These are phyloP conservation scores for Nymphalis urticae DNA, from an alignment of 2,888 invertebrate species.

Conservation along the genomic window DNA sequence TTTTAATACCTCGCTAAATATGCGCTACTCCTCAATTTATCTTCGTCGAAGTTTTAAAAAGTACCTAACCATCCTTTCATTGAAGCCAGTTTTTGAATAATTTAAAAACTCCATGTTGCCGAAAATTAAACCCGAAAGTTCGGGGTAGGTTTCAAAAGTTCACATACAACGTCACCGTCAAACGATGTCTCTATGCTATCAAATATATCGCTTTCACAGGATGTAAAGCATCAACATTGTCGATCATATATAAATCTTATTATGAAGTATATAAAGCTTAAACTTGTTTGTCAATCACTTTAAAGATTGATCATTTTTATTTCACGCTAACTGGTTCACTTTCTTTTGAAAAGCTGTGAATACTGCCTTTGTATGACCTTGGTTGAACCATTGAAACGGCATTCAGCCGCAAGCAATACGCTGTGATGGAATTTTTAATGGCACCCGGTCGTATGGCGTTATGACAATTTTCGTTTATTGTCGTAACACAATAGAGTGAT, in stretches of 20 bases:
- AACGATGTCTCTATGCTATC: not conserved
- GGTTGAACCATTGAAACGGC: conserved; percentile 43
- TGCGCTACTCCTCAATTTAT: not conserved
- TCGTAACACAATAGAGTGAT: conserved; percentile 46
- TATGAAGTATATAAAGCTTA: not conserved
- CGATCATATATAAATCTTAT: not conserved
- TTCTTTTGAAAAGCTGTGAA: conserved; percentile 54
- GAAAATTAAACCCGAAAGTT: conserved; percentile 12
- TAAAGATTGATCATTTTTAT: conserved; percentile 27
- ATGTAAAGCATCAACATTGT: not conserved
- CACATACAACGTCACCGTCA: conserved; percentile 2
- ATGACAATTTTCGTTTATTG: conserved; percentile 65
- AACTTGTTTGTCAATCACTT: not conserved
- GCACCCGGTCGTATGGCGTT: conserved; percentile 52
- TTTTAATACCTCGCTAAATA: not conserved
- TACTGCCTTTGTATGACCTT: conserved; percentile 63
- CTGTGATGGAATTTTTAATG: conserved; percentile 77
- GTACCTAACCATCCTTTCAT: conserved; percentile 3
- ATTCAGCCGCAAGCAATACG: conserved; percentile 53
- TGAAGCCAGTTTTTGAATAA: conserved; percentile 6
- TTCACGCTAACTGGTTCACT: conserved; percentile 34
- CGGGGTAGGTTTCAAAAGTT: conserved; percentile 3
- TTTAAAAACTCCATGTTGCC: not conserved
- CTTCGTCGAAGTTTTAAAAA: not conserved
- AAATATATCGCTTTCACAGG: not conserved